Evolutionary conservation across 2,888 invertebrate species (phyloP).

Genomic region (Caenorhabditis zanzibari): DNA sequence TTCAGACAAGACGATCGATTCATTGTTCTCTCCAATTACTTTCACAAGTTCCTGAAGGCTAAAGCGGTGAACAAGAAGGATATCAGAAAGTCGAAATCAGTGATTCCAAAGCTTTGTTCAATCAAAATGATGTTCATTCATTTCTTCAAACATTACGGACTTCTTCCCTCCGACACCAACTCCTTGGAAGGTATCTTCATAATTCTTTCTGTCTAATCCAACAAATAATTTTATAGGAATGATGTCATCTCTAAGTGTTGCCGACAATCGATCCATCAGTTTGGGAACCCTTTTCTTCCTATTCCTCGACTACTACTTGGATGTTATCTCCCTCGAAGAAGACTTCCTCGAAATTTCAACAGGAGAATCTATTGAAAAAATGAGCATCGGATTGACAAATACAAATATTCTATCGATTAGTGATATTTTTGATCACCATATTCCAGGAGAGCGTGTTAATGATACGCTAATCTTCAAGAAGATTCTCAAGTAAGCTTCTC

Average conservation of each 20-base stretch:
- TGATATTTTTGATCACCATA: constrained; percentile 52
- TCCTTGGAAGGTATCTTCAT: constrained; percentile 9
- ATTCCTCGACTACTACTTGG: constrained; percentile 48
- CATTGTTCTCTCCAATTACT: constrained; percentile 26
- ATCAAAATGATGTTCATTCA: constrained; percentile 52
- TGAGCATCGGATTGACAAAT: constrained; percentile 45
- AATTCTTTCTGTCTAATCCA: neutral
- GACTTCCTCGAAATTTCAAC: constrained; percentile 41
- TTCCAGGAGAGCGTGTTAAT: constrained; percentile 52
- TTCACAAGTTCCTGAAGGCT: constrained; percentile 23
- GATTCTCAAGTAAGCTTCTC: constrained; percentile 35
- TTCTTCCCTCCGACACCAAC: constrained; percentile 20
- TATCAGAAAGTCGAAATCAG: constrained; percentile 37
- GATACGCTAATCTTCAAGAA: constrained; percentile 49
- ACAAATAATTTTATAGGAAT: constrained; percentile 13
- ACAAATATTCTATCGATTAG: constrained; percentile 46
- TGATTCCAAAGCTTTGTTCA: constrained; percentile 43
- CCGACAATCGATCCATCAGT: neutral
- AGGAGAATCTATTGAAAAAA: constrained; percentile 36
- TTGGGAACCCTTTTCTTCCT: constrained; percentile 39
- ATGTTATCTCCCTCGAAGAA: constrained; percentile 35
- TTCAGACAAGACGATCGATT: constrained; percentile 44
- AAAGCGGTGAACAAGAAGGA: constrained; percentile 40
- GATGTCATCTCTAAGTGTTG: constrained; percentile 19
- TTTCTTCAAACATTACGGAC: constrained; percentile 46